Evolutionary conservation across 2,888 invertebrate genomes (phyloP), one percentile per base, ranked within the genome.

Genomic region (Penaeus monodon): DNA sequence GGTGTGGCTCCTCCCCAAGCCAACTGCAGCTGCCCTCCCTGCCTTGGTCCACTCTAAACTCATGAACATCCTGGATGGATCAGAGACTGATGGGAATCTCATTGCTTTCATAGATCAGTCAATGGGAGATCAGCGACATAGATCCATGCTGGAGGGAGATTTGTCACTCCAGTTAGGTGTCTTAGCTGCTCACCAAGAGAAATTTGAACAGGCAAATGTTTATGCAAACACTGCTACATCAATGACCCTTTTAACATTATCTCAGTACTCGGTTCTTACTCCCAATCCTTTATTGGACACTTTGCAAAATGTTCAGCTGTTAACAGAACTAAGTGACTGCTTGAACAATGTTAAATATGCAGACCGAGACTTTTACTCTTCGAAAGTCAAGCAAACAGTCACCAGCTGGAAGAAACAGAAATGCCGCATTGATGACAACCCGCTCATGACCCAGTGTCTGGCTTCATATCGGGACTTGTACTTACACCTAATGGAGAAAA

Each of bases 21-120:
- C 84, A 27, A 29, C 86, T 80, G 66, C 84, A 20, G 44, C 77
- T 24, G 63, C 85, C 49, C 78, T 90, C 29, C 84, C 88, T 29
- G 66, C 88, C 44, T 33, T 90, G 12, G 81, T 90, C 49, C 82
- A 90, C 33, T 84, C 90, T 29, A 88, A 88, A 57, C 74, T 90
- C n/a, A 88, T 90, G 88, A 85, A 85, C n/a, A 81, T 90, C n/a
- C 74, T 90, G 17, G 83, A 83, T 76, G 88, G 85, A n/a, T 70
- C 85, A 70, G 83, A 85, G 12, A 65, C 79, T 33, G 88, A 90
- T 78, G 82, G 85, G 22, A 87, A 85, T 70, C 66, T 90, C 33
- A 74, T 63, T 65, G 63, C 80, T 10, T 90, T 90, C 70, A 80
- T 88, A 10, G 74, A 85, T 44, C 38, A 49, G 33, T 70, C 87